Evolutionary conservation across 1,140 invertebrate genomes (phyloP).

Genomic region (Bombus sibiricus): DNA sequence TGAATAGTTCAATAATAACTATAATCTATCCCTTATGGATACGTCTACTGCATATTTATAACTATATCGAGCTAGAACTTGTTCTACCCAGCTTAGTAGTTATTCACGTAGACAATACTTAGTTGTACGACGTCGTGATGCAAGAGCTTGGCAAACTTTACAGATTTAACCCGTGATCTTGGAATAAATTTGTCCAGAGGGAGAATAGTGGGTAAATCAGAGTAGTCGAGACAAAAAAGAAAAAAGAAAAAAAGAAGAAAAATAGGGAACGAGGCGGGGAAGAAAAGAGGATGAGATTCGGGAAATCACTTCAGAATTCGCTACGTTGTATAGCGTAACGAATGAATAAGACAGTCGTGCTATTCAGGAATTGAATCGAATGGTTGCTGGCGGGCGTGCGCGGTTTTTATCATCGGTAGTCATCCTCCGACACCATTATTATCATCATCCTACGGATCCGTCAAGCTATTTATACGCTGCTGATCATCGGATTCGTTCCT

Average conservation of each 20-base stretch:
- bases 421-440: conserved; percentile 40
- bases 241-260: background rate
- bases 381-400: conserved; percentile 45
- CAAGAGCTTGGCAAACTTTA: conserved; percentile 33
- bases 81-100: conserved; percentile 16
- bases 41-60: background rate
- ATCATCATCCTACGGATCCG: conserved; percentile 5
- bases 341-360: conserved; percentile 72
- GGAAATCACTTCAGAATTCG: conserved; percentile 48
- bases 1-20: background rate
- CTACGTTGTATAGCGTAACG: conserved; percentile 47
- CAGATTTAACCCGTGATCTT: conserved; percentile 31
- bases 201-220: conserved; percentile 36
- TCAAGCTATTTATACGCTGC: conserved; percentile 25
- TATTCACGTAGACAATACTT: conserved; percentile 37
- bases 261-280: too few species aligned
- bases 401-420: conserved; percentile 49
- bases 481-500: conserved; percentile 4
- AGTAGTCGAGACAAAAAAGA: conserved; percentile 24
- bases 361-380: conserved; percentile 65
- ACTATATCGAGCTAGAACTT: conserved; percentile 12
- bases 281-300: conserved; percentile 40
- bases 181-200: conserved; percentile 35
- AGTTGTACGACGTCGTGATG: conserved; percentile 54
- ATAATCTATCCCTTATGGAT: background rate